Evolutionary conservation across 2,888 invertebrate species (phyloP).

Genomic region (Synanthedon myopaeformis): DNA sequence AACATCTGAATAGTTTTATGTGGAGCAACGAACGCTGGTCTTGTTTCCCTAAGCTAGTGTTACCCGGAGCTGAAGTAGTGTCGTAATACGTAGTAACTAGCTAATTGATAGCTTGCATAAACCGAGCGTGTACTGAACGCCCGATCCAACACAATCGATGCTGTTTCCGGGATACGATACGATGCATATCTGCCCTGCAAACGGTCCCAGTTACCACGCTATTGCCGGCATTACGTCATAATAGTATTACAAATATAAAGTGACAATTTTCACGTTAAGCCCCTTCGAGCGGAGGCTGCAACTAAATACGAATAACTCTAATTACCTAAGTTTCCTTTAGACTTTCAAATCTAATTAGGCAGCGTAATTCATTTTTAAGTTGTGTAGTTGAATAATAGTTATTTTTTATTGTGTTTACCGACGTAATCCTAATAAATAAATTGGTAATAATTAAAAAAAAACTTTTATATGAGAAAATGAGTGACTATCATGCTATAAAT

Average conservation of each 20-base stretch:
- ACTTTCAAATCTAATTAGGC: no score
- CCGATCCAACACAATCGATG: constrained; percentile 34
- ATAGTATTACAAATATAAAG: background rate
- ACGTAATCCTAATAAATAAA: no score
- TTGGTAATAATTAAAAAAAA: no score
- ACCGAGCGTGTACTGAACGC: constrained; percentile 27
- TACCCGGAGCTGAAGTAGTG: constrained; percentile 19
- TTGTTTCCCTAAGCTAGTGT: constrained; percentile 34
- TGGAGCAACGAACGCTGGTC: constrained; percentile 31
- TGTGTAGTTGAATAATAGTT: no score
- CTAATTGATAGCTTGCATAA: constrained; percentile 66
- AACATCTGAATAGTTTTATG: constrained; percentile 24
- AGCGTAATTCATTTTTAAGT: no score
- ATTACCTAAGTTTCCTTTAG: no score
- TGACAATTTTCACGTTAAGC: background rate
- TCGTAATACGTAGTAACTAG: constrained; percentile 52
- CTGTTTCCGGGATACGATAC: constrained; percentile 50
- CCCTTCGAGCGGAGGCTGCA: background rate
- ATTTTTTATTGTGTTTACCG: no score
- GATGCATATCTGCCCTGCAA: constrained; percentile 18
- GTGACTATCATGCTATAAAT: no score
- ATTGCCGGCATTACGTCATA: background rate
- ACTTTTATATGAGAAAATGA: no score
- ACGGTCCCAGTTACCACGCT: background rate
- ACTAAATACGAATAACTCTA: no score